Evolutionary conservation across 2,113 vertebrate species (phyloP).

Genomic region (Eulemur macaco): DNA sequence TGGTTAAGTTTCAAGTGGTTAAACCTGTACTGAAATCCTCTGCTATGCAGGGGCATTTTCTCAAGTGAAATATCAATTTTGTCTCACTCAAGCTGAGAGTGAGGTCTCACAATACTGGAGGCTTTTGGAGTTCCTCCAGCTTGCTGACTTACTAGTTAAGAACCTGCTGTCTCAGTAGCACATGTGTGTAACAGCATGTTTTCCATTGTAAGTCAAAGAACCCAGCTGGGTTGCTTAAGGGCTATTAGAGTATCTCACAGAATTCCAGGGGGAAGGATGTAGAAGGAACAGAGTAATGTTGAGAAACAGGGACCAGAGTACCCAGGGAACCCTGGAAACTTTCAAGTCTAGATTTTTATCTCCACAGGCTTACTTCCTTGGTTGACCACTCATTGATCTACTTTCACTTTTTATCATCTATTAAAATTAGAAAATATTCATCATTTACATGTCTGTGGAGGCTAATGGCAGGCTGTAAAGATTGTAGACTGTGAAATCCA

Average conservation of each 20-base stretch:
- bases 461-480: not conserved
- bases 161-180: not conserved
- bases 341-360: not conserved
- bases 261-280: not conserved
- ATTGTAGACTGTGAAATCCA: not conserved
- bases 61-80: not conserved
- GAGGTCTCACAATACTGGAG: too few species aligned
- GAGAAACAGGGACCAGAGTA: not conserved
- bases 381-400: not conserved
- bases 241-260: not conserved
- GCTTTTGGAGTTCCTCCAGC: not conserved
- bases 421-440: slow-evolving; percentile 26
- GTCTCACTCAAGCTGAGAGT: not conserved
- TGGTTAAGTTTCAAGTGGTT: not conserved
- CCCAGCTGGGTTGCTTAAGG: not conserved
- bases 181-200: not conserved
- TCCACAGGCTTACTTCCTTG: not conserved
- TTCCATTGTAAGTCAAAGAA: not conserved
- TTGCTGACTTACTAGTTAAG: not conserved
- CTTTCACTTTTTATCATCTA: not conserved
- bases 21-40: not conserved
- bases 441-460: not conserved
- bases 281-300: not conserved
- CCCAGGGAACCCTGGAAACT: not conserved
- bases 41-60: not conserved